These are phyloP conservation scores for Drosophila pseudoananassae DNA, from an alignment of 1,140 invertebrate species.

Conservation along the genomic window DNA sequence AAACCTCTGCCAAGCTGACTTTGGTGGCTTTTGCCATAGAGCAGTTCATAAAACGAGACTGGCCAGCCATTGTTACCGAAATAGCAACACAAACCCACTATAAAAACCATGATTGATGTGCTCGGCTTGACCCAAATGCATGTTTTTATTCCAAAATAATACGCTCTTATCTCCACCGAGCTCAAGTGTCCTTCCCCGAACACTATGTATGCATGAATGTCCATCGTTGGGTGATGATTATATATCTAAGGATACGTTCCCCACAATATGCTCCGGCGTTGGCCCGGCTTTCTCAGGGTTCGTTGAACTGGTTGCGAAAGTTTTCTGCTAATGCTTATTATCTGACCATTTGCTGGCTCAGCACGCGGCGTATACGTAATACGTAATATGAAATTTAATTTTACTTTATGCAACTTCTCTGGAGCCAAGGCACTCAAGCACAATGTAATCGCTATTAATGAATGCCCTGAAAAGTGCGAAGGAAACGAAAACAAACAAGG, in stretches of 20 bases:
- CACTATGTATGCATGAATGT: constrained; percentile 8
- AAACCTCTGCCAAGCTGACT: constrained; percentile 15
- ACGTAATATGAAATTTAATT: constrained; percentile 71
- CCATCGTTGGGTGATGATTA: constrained; percentile 9
- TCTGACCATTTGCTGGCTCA: constrained; percentile 64
- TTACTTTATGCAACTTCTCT: constrained; percentile 60
- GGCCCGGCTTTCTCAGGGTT: constrained; percentile 8
- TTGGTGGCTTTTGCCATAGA: constrained; percentile 41
- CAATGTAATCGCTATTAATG: constrained; percentile 72
- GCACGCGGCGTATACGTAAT: constrained; percentile 68
- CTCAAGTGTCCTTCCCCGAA: constrained; percentile 29
- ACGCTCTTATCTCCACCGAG: constrained; percentile 31
- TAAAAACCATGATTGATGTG: constrained; percentile 79
- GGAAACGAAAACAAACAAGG: constrained; percentile 41
- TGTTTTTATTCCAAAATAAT: constrained; percentile 76
- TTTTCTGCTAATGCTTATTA: constrained; percentile 59
- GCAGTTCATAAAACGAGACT: constrained; percentile 61
- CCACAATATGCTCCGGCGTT: constrained; percentile 14
- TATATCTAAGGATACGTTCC: neutral
- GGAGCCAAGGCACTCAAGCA: constrained; percentile 52
- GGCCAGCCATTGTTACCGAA: constrained; percentile 44
- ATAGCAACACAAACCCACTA: constrained; percentile 39
- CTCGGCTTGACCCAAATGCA: constrained; percentile 76
- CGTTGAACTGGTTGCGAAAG: constrained; percentile 28
- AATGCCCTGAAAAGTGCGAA: constrained; percentile 57